phyloP scores from a whole-genome alignment of 2,888 invertebrate genomes.

The Drosophila ustulata region DNA sequence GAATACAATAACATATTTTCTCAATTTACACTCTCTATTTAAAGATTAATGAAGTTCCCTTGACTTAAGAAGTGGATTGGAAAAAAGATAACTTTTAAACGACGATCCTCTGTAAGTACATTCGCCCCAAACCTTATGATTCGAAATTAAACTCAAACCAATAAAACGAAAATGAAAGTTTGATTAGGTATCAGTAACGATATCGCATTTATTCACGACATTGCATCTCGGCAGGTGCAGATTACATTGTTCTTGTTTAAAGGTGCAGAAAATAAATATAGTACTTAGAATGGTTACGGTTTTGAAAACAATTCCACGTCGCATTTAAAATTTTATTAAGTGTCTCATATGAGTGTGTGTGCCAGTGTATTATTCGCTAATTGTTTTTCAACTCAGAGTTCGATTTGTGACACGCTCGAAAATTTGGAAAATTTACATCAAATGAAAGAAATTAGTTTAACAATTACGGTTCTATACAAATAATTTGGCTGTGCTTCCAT shows the following conservation, averaged over 20 bases:
- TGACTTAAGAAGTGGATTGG: no score
- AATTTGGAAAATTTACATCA: conserved; percentile 23
- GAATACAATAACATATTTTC: no score
- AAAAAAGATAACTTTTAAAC: no score
- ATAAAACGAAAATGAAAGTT: no score
- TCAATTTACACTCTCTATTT: no score
- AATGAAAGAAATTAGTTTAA: conserved; percentile 51
- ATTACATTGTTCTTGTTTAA: conserved; percentile 29
- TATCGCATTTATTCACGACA: conserved; percentile 58
- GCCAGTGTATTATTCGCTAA: conserved; percentile 10
- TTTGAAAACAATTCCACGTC: conserved; percentile 56
- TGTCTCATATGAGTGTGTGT: conserved; percentile 20
- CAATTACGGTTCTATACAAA: conserved; percentile 40
- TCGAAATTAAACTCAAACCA: no score
- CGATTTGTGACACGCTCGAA: conserved; percentile 51
- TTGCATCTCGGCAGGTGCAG: conserved; percentile 32
- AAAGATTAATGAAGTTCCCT: no score
- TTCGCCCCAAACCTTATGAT: no score
- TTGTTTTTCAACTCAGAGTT: conserved; percentile 23
- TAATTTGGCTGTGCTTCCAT: conserved; percentile 52
- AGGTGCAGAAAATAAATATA: conserved; percentile 48
- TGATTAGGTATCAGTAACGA: conserved; percentile 30
- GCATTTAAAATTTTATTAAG: conserved; percentile 49
- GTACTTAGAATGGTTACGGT: conserved; percentile 19
- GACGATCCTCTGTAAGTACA: no score